These are phyloP conservation scores for Pseudomyrmex flavicornis DNA, from an alignment of 1,140 invertebrate genomes.

Conservation along the genomic window DNA sequence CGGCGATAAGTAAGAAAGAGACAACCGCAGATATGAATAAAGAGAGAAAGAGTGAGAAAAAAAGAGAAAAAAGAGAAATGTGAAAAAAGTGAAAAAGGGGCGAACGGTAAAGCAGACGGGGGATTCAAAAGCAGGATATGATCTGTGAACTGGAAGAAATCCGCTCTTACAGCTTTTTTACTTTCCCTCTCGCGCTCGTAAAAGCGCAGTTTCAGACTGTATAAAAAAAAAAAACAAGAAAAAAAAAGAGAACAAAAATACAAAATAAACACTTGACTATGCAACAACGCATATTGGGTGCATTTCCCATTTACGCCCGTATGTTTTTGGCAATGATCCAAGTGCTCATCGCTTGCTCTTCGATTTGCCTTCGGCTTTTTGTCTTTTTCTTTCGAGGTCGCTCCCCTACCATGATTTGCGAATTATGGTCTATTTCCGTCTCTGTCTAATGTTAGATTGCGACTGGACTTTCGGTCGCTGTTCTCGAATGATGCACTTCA, in stretches of 20 bases:
- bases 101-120: neutral
- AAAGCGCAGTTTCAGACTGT: neutral
- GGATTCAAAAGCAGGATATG: slow-evolving; percentile 36
- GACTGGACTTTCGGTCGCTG: slow-evolving; percentile 61
- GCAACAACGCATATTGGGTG: too few species aligned
- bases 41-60: slow-evolving; percentile 7
- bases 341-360: slow-evolving; percentile 17
- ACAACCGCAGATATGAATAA: neutral
- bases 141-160: slow-evolving; percentile 60
- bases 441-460: slow-evolving; percentile 80
- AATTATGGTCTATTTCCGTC: slow-evolving; percentile 81
- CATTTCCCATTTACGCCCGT: neutral
- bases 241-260: neutral
- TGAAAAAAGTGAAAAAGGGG: slow-evolving; percentile 1
- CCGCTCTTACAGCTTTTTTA: slow-evolving; percentile 31
- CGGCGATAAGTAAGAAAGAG: neutral
- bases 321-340: neutral
- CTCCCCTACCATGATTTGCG: slow-evolving; percentile 71
- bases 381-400: slow-evolving; percentile 40
- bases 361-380: slow-evolving; percentile 11
- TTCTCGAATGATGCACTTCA: slow-evolving; percentile 67
- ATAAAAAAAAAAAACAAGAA: slow-evolving; percentile 2
- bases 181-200: neutral
- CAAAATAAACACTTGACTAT: neutral
- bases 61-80: slow-evolving; percentile 17